phyloP scores from a whole-genome alignment of 2,797 vertebrate species.

The Pseudochirops corinnae region DNA sequence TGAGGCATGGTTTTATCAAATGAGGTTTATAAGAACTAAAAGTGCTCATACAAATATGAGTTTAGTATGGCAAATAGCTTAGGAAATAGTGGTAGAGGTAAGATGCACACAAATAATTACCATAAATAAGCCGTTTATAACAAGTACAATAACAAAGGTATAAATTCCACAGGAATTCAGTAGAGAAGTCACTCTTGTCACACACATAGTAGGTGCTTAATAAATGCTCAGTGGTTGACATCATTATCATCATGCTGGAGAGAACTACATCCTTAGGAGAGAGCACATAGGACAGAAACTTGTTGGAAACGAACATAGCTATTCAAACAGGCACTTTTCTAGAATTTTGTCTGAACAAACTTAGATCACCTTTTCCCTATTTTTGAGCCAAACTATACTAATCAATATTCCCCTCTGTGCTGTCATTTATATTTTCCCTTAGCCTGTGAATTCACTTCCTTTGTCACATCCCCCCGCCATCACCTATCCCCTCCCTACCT shows the following conservation, averaged over 20 bases:
- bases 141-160: neutral
- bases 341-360: neutral
- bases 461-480: neutral
- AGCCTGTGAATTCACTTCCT: neutral
- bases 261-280: neutral
- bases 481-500: neutral
- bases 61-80: neutral
- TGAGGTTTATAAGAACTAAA: too few relatives aligned
- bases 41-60: too few relatives aligned
- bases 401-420: neutral
- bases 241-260: neutral
- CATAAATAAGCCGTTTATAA: neutral
- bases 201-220: neutral
- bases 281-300: neutral
- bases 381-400: neutral
- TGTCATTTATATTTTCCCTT: neutral
- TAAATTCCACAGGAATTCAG: neutral
- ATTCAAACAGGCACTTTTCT: neutral
- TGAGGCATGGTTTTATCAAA: too few relatives aligned
- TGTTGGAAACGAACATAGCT: neutral
- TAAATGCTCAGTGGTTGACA: neutral
- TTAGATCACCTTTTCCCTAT: neutral
- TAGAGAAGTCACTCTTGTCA: neutral
- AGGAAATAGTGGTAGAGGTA: neutral
- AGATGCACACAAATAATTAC: neutral